phyloP scores from a whole-genome alignment of 2,888 invertebrate species.

The Sarcophaga rosellei region DNA sequence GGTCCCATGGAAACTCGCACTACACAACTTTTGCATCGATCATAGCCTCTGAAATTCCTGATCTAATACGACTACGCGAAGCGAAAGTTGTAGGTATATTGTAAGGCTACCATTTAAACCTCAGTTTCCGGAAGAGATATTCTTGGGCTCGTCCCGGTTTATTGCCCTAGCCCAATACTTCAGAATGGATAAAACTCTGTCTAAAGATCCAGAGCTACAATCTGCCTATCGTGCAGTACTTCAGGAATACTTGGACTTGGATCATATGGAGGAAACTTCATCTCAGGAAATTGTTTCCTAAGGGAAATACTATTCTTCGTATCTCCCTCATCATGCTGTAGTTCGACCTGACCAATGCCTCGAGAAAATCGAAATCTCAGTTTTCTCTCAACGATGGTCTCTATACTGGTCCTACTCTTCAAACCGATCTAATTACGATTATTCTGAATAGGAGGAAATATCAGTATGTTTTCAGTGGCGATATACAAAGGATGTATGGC shows the following conservation, averaged over 20 bases:
- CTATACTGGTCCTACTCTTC: constrained; percentile 58
- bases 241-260: too few relatives aligned
- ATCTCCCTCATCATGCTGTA: background rate
- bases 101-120: too few relatives aligned
- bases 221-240: too few relatives aligned
- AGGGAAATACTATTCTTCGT: background rate
- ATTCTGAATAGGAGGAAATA: constrained; percentile 49
- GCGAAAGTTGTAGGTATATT: too few relatives aligned
- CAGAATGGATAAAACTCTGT: too few relatives aligned
- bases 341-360: constrained; percentile 29
- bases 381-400: constrained; percentile 56
- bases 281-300: background rate
- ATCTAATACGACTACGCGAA: too few relatives aligned
- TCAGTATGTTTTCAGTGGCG: constrained; percentile 60
- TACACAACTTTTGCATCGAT: background rate
- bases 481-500: constrained; percentile 40
- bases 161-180: too few relatives aligned
- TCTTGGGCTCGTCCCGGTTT: too few relatives aligned
- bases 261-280: too few relatives aligned
- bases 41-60: too few relatives aligned
- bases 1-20: constrained; percentile 5
- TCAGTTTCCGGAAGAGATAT: too few relatives aligned
- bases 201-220: too few relatives aligned
- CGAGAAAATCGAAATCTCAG: constrained; percentile 8
- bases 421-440: constrained; percentile 48